phyloP scores from a whole-genome alignment of 2,113 vertebrate species.

The Ptyas mucosa region DNA sequence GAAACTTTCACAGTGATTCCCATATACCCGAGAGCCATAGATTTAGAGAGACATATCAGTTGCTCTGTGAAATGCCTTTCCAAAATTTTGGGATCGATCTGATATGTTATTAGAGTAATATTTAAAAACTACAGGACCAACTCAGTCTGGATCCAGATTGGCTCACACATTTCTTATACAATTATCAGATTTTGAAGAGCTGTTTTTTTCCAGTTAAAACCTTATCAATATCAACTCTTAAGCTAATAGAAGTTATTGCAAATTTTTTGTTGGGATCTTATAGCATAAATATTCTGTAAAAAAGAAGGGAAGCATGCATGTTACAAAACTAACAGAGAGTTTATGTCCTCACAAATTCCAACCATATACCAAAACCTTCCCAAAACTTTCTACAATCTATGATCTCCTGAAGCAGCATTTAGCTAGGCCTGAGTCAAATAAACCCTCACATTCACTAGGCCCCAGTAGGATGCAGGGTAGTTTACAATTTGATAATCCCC shows the following conservation, averaged over 20 bases:
- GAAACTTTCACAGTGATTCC: not conserved
- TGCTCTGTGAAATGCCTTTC: not conserved
- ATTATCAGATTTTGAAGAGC: conserved; percentile 11
- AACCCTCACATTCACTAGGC: conserved; percentile 65
- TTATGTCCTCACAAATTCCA: conserved; percentile 43
- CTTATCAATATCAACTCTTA: not conserved
- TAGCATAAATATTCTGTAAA: not conserved
- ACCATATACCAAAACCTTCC: conserved; percentile 45
- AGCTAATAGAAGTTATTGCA: not conserved
- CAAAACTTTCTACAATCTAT: conserved; percentile 36
- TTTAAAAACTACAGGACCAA: not conserved
- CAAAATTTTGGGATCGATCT: not conserved
- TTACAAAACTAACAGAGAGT: conserved; percentile 28
- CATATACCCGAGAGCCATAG: not conserved
- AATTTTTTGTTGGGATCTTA: not conserved
- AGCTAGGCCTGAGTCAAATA: conserved; percentile 51
- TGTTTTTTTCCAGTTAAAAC: conserved; percentile 6
- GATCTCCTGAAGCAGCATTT: conserved; percentile 50
- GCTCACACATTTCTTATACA: not conserved
- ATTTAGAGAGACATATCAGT: not conserved
- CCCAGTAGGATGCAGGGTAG: conserved; percentile 56
- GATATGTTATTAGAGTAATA: not conserved
- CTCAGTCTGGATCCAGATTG: not conserved
- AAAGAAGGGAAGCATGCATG: conserved; percentile 24
- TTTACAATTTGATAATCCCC: conserved; percentile 72